These are phyloP conservation scores for Spodoptera littoralis DNA, from an alignment of 2,888 invertebrate genomes.

Conservation along the genomic window DNA sequence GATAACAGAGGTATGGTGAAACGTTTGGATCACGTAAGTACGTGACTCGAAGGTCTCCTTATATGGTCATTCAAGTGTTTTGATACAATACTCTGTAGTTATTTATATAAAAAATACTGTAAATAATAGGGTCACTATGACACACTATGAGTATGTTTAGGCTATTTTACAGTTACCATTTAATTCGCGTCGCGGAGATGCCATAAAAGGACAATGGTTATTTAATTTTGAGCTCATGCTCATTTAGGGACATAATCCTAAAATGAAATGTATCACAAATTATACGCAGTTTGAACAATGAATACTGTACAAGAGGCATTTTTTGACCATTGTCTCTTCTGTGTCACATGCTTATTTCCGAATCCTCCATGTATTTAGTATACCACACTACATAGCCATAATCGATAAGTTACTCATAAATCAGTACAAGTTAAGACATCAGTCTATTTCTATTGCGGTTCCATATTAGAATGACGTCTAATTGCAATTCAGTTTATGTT, in stretches of 20 bases:
- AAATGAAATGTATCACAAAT: too few species aligned
- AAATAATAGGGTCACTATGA: slow-evolving; percentile 22
- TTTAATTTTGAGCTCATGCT: too few species aligned
- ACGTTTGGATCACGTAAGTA: slow-evolving; percentile 64
- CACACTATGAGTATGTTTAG: not conserved
- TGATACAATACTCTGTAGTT: slow-evolving; percentile 62
- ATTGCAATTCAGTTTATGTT: slow-evolving; percentile 30
- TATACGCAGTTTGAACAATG: too few species aligned
- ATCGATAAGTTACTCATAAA: not conserved
- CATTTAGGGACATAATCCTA: too few species aligned
- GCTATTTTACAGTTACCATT: too few species aligned
- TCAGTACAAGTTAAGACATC: slow-evolving; percentile 31
- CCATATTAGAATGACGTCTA: slow-evolving; percentile 35
- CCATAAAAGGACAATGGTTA: too few species aligned
- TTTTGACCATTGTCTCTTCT: too few species aligned
- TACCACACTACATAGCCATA: too few species aligned
- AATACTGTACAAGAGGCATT: too few species aligned
- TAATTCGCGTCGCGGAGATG: too few species aligned
- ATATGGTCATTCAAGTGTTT: slow-evolving; percentile 75
- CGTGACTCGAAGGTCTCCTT: slow-evolving; percentile 72
- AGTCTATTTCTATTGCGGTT: slow-evolving; percentile 19
- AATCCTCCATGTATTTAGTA: too few species aligned
- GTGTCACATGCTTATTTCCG: too few species aligned
- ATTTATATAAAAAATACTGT: slow-evolving; percentile 25
- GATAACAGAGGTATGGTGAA: slow-evolving; percentile 65